phyloP scores from a whole-genome alignment of 2,113 vertebrate genomes.

The Xerus inauris region DNA sequence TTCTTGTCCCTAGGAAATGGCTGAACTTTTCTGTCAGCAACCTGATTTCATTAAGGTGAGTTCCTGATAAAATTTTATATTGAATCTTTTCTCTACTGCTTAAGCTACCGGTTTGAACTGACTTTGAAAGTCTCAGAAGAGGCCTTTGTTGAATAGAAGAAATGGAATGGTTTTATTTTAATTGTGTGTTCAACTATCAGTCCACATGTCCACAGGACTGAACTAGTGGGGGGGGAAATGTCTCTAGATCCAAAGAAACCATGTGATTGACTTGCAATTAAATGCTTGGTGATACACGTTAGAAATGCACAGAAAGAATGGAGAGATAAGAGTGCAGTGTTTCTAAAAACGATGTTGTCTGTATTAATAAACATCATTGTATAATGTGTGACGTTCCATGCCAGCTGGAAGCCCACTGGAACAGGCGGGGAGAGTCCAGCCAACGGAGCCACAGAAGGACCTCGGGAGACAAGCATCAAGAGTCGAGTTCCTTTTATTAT shows the following conservation, averaged over 20 bases:
- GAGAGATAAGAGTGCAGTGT: neutral
- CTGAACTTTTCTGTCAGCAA: neutral
- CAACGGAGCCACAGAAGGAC: too few species aligned
- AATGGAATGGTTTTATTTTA: neutral
- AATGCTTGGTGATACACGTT: neutral
- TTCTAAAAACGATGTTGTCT: constrained; percentile 17
- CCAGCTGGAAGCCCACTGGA: too few species aligned
- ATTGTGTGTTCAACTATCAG: neutral
- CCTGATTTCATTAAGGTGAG: constrained; percentile 21
- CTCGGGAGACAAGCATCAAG: too few species aligned
- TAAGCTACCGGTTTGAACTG: neutral
- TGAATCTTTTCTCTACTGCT: neutral
- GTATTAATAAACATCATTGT: neutral
- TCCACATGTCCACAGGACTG: neutral
- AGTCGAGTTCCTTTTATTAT: too few species aligned
- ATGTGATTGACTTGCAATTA: neutral
- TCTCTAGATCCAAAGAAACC: neutral
- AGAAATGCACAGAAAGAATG: neutral
- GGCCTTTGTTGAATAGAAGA: neutral
- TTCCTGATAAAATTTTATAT: constrained; percentile 35
- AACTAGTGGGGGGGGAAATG: neutral
- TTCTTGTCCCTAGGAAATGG: neutral
- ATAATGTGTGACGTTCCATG: too few species aligned
- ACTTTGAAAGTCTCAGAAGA: neutral
- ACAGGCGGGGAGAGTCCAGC: too few species aligned